Evolutionary conservation across 2,113 vertebrate species (phyloP).

Genomic region (Neolamprologus devosi): DNA sequence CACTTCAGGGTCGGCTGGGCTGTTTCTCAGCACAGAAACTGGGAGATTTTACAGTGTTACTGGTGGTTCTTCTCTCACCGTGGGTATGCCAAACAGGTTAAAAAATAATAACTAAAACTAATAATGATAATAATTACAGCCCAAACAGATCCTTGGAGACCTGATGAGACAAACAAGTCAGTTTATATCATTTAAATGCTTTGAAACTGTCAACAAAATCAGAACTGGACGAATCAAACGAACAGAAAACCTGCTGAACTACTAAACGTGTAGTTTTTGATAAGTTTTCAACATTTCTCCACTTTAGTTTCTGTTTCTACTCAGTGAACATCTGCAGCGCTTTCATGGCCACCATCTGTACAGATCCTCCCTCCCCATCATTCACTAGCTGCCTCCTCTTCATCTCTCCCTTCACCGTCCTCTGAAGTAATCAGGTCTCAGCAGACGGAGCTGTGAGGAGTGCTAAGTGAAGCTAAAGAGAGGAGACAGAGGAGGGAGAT

Average conservation of each 20-base stretch:
- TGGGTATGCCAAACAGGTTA: rapidly evolving
- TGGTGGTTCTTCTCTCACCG: background rate
- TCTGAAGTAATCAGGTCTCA: background rate
- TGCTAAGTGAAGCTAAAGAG: background rate
- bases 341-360: background rate
- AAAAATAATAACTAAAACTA: background rate
- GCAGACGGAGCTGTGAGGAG: background rate
- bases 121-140: background rate
- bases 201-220: background rate
- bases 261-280: background rate
- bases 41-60: background rate
- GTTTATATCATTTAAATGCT: background rate
- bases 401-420: background rate
- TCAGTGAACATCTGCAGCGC: background rate
- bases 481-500: background rate
- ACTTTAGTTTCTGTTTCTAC: background rate
- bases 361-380: background rate
- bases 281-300: background rate
- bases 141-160: background rate
- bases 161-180: background rate
- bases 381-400: background rate
- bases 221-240: background rate
- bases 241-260: background rate
- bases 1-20: background rate
- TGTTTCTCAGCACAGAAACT: background rate